phyloP scores from a whole-genome alignment of 2,113 vertebrate genomes.

The Erinaceus europaeus region DNA sequence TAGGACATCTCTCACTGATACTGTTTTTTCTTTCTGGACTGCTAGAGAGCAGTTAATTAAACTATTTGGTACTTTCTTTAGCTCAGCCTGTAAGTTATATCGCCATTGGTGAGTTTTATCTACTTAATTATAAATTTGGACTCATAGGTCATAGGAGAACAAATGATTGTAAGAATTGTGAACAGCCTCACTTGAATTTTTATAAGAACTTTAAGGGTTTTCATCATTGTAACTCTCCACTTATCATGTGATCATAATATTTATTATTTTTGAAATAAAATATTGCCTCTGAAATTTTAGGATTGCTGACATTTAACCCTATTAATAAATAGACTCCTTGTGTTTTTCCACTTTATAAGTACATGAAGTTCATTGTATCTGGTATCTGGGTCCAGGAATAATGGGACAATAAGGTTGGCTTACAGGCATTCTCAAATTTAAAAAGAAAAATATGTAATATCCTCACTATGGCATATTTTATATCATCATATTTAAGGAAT shows the following conservation, averaged over 20 bases:
- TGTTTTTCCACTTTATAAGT: background rate
- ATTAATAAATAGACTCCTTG: background rate
- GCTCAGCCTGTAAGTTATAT: conserved; percentile 23
- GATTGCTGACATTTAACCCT: conserved; percentile 13
- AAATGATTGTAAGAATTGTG: conserved; percentile 10
- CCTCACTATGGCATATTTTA: no score
- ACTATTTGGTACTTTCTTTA: background rate
- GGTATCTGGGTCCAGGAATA: background rate
- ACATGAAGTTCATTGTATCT: background rate
- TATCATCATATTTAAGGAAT: conserved; percentile 3
- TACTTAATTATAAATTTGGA: conserved; percentile 51
- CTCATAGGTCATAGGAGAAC: conserved; percentile 33
- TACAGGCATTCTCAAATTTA: background rate
- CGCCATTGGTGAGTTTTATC: conserved; percentile 2
- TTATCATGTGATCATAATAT: conserved; percentile 29
- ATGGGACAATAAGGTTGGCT: background rate
- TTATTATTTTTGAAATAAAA: conserved; percentile 65
- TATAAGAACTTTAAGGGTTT: conserved; percentile 40
- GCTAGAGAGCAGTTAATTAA: background rate
- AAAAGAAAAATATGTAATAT: no score
- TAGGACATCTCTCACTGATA: background rate
- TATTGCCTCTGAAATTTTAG: conserved; percentile 33
- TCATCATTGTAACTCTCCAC: conserved; percentile 36
- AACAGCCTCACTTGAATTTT: conserved; percentile 20
- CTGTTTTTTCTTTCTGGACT: conserved; percentile 12